phyloP scores from a whole-genome alignment of 2,888 invertebrate genomes.

The Aromia moschata region DNA sequence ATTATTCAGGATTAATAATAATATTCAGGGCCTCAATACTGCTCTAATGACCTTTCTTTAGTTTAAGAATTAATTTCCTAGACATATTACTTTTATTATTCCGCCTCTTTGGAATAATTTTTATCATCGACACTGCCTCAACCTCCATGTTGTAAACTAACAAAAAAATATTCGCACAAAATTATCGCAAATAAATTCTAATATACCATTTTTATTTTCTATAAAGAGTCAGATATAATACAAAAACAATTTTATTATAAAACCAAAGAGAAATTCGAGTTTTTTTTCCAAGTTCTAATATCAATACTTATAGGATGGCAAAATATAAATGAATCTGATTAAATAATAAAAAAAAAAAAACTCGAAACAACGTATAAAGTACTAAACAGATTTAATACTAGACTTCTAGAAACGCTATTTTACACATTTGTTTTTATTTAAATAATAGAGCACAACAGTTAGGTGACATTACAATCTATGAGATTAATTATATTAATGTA shows the following conservation, averaged over 20 bases:
- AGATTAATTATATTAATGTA: conserved; percentile 56
- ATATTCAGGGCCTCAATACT: no score
- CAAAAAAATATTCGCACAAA: conserved; percentile 6
- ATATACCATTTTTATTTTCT: conserved; percentile 38
- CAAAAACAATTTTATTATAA: conserved; percentile 44
- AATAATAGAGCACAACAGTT: conserved; percentile 60
- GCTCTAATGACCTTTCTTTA: no score
- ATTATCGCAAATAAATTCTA: conserved; percentile 7
- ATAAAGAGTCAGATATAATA: conserved; percentile 46
- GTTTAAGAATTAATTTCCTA: no score
- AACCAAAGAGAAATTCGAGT: conserved; percentile 38
- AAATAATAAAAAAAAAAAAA: conserved; percentile 26
- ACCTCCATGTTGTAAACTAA: no score
- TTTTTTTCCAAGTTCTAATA: conserved; percentile 35
- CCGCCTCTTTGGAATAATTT: no score
- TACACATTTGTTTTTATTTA: conserved; percentile 55
- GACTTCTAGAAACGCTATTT: conserved; percentile 55
- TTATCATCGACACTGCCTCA: no score
- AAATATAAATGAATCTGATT: conserved; percentile 33
- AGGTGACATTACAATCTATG: conserved; percentile 59
- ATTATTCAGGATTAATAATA: no score
- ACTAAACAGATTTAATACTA: conserved; percentile 48
- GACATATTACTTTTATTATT: no score
- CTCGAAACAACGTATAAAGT: conserved; percentile 27
- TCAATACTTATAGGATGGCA: conserved; percentile 37